phyloP scores from a whole-genome alignment of 2,113 vertebrate species.

The Clarias magur region DNA sequence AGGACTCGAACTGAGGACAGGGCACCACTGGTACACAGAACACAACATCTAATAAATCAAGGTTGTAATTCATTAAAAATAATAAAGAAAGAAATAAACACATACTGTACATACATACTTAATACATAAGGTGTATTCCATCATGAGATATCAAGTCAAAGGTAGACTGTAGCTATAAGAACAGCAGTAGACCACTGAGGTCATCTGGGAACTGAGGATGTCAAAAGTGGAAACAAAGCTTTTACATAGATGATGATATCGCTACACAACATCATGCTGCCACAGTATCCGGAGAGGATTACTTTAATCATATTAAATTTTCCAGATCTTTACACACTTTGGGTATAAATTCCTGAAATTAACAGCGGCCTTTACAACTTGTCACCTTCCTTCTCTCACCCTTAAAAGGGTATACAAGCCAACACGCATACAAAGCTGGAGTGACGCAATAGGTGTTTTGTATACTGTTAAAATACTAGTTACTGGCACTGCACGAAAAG shows the following conservation, averaged over 20 bases:
- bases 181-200: not conserved
- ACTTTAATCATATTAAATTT: not conserved
- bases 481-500: not conserved
- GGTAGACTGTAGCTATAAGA: not conserved
- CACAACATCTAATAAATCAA: not conserved
- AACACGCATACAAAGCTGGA: not conserved
- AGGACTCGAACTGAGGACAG: constrained; percentile 21
- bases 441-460: not conserved
- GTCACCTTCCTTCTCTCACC: not conserved
- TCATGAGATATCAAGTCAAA: not conserved
- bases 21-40: not conserved
- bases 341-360: not conserved
- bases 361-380: not conserved
- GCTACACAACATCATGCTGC: not conserved
- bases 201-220: not conserved
- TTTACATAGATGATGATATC: not conserved
- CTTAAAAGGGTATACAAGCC: not conserved
- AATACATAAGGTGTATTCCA: not conserved
- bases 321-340: not conserved
- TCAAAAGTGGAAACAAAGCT: not conserved
- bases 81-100: not conserved
- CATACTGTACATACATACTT: no score
- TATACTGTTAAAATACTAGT: not conserved
- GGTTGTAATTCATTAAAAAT: not conserved
- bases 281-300: not conserved